Evolutionary conservation across 2,888 invertebrate species (phyloP).

Genomic region (Elegia similella): DNA sequence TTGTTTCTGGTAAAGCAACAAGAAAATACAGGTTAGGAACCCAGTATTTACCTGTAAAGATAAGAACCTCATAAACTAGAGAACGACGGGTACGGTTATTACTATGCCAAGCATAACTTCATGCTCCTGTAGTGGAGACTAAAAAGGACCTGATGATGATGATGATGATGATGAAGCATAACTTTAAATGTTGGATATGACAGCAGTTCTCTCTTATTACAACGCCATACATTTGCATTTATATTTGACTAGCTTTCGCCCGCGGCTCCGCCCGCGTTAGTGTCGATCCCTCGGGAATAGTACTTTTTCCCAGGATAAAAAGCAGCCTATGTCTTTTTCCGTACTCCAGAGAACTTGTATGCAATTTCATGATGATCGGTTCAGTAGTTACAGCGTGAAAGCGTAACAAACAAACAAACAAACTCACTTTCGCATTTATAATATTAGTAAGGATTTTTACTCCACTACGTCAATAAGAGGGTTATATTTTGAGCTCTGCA

Average conservation of each 20-base stretch:
- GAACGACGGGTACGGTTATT: slow-evolving; percentile 17
- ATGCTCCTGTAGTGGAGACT: no score
- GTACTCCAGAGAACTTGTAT: no score
- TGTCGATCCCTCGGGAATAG: no score
- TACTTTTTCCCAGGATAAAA: no score
- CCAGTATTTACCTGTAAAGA: slow-evolving; percentile 23
- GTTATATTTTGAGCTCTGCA: not conserved
- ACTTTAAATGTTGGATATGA: slow-evolving; percentile 20
- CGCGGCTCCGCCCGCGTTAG: not conserved
- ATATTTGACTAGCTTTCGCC: slow-evolving; percentile 16
- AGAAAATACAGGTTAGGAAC: slow-evolving; percentile 25
- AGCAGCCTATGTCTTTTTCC: no score
- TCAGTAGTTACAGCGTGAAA: no score
- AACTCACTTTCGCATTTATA: no score
- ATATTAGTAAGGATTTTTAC: no score
- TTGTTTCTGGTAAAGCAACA: not conserved
- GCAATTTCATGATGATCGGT: no score
- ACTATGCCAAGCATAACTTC: slow-evolving; percentile 20
- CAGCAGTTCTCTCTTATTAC: slow-evolving; percentile 16
- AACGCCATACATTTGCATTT: slow-evolving; percentile 17
- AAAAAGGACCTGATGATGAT: no score
- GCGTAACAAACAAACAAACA: no score
- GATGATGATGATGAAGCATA: no score
- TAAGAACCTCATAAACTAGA: slow-evolving; percentile 28
- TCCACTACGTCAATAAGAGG: slow-evolving; percentile 1